These are phyloP conservation scores for Ibycter americanus DNA, from an alignment of 2,797 vertebrate genomes.

Conservation along the genomic window DNA sequence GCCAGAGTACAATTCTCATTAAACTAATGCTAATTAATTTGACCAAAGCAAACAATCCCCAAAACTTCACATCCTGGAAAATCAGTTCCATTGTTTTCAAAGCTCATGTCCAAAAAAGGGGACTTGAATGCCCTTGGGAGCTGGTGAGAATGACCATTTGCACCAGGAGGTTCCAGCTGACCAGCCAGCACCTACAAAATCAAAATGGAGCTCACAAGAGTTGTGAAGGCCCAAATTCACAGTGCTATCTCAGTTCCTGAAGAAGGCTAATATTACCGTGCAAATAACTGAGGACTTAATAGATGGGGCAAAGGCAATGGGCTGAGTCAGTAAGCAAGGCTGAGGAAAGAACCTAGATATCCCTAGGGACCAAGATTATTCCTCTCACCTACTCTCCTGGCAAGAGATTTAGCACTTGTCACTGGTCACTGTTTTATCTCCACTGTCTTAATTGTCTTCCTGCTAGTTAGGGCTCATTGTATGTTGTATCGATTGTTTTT, in stretches of 20 bases:
- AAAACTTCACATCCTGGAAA: neutral
- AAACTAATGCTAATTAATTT: neutral
- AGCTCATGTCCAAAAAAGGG: neutral
- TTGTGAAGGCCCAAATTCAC: neutral
- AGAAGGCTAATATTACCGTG: neutral
- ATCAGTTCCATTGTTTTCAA: neutral
- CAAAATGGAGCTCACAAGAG: rapidly evolving
- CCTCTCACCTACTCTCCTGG: neutral
- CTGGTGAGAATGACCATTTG: neutral
- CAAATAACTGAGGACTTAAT: neutral
- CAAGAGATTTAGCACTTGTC: slow-evolving; percentile 38
- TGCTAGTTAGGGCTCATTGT: slow-evolving; percentile 52
- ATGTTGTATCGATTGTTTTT: slow-evolving; percentile 61
- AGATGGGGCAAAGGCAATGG: neutral
- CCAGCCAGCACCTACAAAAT: neutral
- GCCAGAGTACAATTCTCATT: neutral
- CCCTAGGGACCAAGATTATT: neutral
- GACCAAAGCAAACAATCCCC: neutral
- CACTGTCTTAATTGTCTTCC: slow-evolving; percentile 55
- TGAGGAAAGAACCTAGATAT: neutral
- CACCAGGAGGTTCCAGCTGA: neutral
- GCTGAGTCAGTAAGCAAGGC: neutral
- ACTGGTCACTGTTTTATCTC: slow-evolving; percentile 58
- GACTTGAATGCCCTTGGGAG: neutral
- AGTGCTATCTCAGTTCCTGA: neutral